These are phyloP conservation scores for Drosophila niveifrons DNA, from an alignment of 2,888 invertebrate genomes.

Conservation along the genomic window DNA sequence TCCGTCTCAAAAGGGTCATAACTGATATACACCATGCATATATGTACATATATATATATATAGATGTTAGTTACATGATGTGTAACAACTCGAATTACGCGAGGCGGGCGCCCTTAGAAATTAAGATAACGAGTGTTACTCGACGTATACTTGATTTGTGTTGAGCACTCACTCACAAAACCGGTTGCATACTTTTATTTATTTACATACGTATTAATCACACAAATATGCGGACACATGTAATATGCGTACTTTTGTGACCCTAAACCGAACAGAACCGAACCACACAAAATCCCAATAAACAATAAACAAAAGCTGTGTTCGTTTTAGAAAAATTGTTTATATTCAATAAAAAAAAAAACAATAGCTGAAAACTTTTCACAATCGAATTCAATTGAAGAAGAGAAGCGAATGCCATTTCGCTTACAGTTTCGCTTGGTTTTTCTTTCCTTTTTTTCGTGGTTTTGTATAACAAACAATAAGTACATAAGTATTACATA, in stretches of 20 bases:
- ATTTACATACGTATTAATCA: conserved; percentile 11
- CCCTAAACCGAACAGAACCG: conserved; percentile 1
- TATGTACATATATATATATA: background rate
- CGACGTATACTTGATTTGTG: conserved; percentile 59
- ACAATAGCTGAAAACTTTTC: conserved; percentile 42
- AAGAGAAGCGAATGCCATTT: conserved; percentile 17
- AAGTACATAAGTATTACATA: conserved; percentile 65
- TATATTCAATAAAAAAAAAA: conserved; percentile 57
- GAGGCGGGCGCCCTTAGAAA: conserved; percentile 5
- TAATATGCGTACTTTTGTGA: conserved; percentile 4
- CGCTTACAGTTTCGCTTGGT: conserved; percentile 2
- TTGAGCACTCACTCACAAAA: conserved; percentile 33
- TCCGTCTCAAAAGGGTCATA: conserved; percentile 21
- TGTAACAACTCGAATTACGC: conserved; percentile 7
- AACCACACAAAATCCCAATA: background rate
- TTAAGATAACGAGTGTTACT: conserved; percentile 21
- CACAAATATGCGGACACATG: conserved; percentile 2
- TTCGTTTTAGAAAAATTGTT: conserved; percentile 56
- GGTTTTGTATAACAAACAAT: conserved; percentile 77
- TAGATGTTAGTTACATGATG: background rate
- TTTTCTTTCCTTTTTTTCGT: conserved; percentile 22
- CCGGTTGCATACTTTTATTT: conserved; percentile 51
- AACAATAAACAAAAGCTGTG: conserved; percentile 3
- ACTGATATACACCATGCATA: background rate
- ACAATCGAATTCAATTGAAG: conserved; percentile 63